Evolutionary conservation across 2,797 vertebrate genomes (phyloP).

Genomic region (Pachyuromys duprasi): DNA sequence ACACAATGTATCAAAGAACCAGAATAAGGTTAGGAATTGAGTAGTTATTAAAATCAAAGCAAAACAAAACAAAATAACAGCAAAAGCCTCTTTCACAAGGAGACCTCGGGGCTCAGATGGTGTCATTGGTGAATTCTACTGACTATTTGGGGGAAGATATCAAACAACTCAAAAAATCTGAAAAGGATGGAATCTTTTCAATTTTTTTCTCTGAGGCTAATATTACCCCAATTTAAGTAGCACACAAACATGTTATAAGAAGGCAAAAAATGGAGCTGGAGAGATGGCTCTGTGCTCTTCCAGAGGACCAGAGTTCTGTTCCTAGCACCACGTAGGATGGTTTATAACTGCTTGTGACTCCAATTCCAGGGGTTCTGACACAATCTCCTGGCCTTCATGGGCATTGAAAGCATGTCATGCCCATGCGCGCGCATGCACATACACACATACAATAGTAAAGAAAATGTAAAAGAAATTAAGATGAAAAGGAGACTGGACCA

Average conservation of each 20-base stretch:
- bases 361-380: neutral
- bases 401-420: too few relatives aligned
- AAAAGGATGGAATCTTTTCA: neutral
- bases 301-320: neutral
- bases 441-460: neutral
- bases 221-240: neutral
- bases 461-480: neutral
- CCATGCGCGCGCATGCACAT: too few relatives aligned
- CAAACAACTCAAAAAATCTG: neutral
- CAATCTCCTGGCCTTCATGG: neutral
- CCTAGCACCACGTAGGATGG: neutral
- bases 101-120: neutral
- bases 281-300: neutral
- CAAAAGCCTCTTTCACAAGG: neutral
- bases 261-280: neutral
- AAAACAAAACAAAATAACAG: neutral
- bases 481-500: neutral
- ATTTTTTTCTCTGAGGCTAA: neutral
- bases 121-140: neutral
- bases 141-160: neutral
- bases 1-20: neutral
- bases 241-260: neutral
- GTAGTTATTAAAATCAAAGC: neutral
- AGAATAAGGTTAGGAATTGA: neutral
- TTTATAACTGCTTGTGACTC: neutral